phyloP scores from a whole-genome alignment of 37 sponge, comb jelly and placozoan species.

The Ianthella basta region DNA sequence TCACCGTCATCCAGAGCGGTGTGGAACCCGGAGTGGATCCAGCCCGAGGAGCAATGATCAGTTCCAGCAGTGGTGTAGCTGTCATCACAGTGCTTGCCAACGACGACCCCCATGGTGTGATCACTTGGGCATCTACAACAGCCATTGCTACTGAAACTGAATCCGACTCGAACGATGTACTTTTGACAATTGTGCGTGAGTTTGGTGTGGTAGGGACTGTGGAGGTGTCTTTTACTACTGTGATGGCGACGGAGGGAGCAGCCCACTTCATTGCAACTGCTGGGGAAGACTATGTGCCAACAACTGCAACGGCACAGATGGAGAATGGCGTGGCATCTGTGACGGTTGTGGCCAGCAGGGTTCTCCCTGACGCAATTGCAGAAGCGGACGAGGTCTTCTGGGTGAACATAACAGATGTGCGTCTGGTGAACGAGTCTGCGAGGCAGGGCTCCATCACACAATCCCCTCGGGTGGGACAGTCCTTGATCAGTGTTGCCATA shows the following conservation, averaged over 20 bases:
- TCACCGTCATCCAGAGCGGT: conserved; percentile 71
- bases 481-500: conserved; percentile 46
- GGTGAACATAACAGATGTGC: conserved; percentile 71
- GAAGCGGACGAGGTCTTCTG: conserved; percentile 67
- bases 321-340: conserved; percentile 27
- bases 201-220: conserved; percentile 72
- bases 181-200: conserved; percentile 62
- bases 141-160: conserved; percentile 48
- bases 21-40: conserved; percentile 51
- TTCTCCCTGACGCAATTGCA: conserved; percentile 61
- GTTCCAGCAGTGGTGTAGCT: conserved; percentile 32
- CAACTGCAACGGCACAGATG: conserved; percentile 2
- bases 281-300: conserved; percentile 44
- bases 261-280: conserved; percentile 21
- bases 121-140: conserved; percentile 45
- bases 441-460: conserved; percentile 41
- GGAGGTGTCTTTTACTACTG: conserved; percentile 17
- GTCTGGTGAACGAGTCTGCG: conserved; percentile 50
- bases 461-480: conserved; percentile 51
- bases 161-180: conserved; percentile 24
- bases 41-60: conserved; percentile 62
- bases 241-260: conserved; percentile 1
- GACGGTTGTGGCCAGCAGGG: conserved; percentile 20
- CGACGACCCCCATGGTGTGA: conserved; percentile 86
- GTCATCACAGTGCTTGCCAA: conserved; percentile 83